Conservation (phyloP, 2,888 invertebrate genomes). For the Siphonodentalium dalli region DNA sequence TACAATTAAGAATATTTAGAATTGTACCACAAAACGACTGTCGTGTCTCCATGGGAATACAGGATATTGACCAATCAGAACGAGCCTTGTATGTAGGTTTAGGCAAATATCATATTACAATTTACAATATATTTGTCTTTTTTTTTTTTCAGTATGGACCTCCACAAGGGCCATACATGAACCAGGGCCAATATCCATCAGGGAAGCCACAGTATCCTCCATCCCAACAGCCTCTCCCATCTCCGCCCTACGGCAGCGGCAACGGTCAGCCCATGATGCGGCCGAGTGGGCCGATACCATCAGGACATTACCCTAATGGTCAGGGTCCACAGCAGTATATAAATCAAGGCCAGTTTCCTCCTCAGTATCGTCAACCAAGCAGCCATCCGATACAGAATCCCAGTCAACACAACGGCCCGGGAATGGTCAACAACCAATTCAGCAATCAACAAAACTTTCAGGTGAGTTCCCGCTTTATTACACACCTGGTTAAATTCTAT, state of each 20-base stretch:
- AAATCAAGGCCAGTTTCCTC: slow-evolving; percentile 45
- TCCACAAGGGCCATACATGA: slow-evolving; percentile 33
- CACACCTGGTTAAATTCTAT: too few species aligned
- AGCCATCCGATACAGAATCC: slow-evolving; percentile 36
- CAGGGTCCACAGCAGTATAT: slow-evolving; percentile 56
- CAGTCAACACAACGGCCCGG: slow-evolving; percentile 27
- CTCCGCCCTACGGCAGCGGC: slow-evolving; percentile 52
- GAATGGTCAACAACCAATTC: slow-evolving; percentile 30
- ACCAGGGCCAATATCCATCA: slow-evolving; percentile 48
- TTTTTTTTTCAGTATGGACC: slow-evolving; percentile 37
- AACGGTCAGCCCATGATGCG: slow-evolving; percentile 49
- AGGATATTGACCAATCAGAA: too few species aligned
- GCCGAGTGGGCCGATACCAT: slow-evolving; percentile 41
- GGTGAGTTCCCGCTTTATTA: slow-evolving; percentile 31
- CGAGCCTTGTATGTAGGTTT: too few species aligned
- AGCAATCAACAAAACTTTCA: slow-evolving; percentile 42
- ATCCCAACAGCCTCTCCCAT: slow-evolving; percentile 59
- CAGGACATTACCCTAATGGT: slow-evolving; percentile 46
- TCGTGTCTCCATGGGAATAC: too few species aligned
- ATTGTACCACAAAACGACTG: too few species aligned
- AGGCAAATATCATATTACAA: too few species aligned
- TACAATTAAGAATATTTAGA: too few species aligned
- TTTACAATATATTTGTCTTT: too few species aligned
- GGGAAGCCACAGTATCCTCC: slow-evolving; percentile 54
- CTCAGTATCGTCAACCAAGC: slow-evolving; percentile 37